Base-by-base conservation (phyloP, 1,140 invertebrate species). In the Metaphire vulgaris region DNA sequence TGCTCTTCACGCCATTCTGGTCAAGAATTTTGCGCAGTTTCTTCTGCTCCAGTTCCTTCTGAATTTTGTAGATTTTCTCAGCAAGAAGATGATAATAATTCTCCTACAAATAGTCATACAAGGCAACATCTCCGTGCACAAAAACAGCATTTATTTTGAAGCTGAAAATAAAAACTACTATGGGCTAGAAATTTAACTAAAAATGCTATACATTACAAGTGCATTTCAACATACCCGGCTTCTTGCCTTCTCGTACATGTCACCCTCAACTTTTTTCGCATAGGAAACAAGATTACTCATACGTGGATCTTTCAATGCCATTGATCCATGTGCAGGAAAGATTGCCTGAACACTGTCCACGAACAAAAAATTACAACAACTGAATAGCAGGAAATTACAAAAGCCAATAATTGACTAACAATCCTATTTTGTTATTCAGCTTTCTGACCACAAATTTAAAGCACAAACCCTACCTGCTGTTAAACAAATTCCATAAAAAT, bases 31-130 rank as follows among this genome's bases (percentile, higher is more conserved):
- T 6, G 6, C 41, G 6, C 21, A 56, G 26, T 26, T 28, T 73
- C 80, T 89, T 91, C 82, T 92, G 89, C 86, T 92, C 92, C 29
- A 99, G 86, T 85, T 99, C 97, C 84, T 99, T 99, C 84, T 99
- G 97, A 79, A 99, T 99, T 87, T 99, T 99, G 84, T 99, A 99
- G 79, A 99, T 99, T 86, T 99, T 99, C 83, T 99, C 97, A 0
- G 98, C 98, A 28, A 99, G 86, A 69, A 99, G 86, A 85, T 99
- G 97, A 86, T 99, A 99, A 87, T 99, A 99, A 83, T 99, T 95
- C 21, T 97, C 97, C 83, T 89, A 82, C 16, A 2, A 16, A 30
- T 1, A 21, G 0, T 26, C 67, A 68, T 1, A 26, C 2, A 68
- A 29, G 69, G 30, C 29, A 31, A n/a, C 29, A 26, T 30, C 29